Evolutionary conservation across 1,140 invertebrate genomes (phyloP), one percentile per base, ranked within the genome.

Genomic region (Dreissena polymorpha): DNA sequence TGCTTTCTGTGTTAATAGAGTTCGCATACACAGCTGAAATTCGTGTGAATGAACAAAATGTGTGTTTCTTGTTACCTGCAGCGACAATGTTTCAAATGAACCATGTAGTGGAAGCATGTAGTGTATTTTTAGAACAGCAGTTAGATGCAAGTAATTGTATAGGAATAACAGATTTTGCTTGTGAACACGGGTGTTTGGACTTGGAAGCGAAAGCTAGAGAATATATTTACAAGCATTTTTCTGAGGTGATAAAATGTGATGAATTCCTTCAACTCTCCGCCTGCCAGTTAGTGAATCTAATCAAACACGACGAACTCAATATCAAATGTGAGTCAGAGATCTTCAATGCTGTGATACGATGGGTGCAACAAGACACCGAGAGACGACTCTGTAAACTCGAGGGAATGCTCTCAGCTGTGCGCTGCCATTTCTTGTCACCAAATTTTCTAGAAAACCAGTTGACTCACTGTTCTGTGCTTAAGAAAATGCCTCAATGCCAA

Each of bases 81-180:
- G 97, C 97, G 29, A 97, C 97, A 21, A 98, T 98, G 97, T 97
- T 98, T 91, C 97, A 98, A 95, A 96, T 97, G 88, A 95, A 95
- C 81, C 96, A 97, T 94, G 96, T 98, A 29, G 97, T 98, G 86
- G 96, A 97, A 87, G 97, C 97, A 0, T 98, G 97, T 93, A 97
- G 96, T 93, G 95, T 96, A 57, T 98, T 98, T 93, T 93, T 98
- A 57, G 97, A 98, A 93, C 95, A 96, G 39, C 97, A 98, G 92
- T 93, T 98, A 77, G 97, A 98, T 91, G 97, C 97, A n/a, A 96
- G 96, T 78, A 98, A 98, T 93, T 97, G 97, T 25, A 97, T 98
- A 77, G 97, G 97, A 65, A 98, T 98, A 88, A 96, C 96, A 16
- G 96, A 96, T 93, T 98, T 98, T 93, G 97, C 97, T 0, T 96